Evolutionary conservation across 2,888 invertebrate genomes (phyloP).

Genomic region (Drosophila recens): DNA sequence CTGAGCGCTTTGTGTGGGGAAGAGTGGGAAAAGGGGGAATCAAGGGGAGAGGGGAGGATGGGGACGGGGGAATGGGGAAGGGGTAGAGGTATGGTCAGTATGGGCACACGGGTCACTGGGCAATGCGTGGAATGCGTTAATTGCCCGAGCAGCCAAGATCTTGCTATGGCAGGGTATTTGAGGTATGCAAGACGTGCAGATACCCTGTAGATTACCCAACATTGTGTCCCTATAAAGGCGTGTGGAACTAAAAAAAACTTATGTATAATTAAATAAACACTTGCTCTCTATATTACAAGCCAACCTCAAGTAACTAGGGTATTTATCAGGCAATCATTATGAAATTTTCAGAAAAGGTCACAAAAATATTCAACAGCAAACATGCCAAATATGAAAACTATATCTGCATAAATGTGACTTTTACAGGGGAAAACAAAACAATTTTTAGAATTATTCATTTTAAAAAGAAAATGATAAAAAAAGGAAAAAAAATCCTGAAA

Average conservation of each 20-base stretch:
- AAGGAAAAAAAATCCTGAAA: too few relatives aligned
- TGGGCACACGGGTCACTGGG: conserved; percentile 50
- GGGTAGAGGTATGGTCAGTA: not conserved
- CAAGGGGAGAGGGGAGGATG: not conserved
- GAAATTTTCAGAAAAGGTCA: not conserved
- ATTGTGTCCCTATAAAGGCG: too few relatives aligned
- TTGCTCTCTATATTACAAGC: not conserved
- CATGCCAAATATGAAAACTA: not conserved
- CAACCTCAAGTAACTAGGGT: not conserved
- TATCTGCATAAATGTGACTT: not conserved
- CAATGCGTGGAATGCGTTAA: conserved; percentile 75
- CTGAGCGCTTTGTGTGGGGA: not conserved
- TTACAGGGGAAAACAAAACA: not conserved
- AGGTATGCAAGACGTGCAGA: not conserved
- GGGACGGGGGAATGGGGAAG: not conserved
- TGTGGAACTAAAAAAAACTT: not conserved
- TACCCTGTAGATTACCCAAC: not conserved
- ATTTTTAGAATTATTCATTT: not conserved
- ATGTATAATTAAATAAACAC: not conserved
- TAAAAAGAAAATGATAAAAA: not conserved
- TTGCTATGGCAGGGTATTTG: not conserved
- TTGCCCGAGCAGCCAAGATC: conserved; percentile 55
- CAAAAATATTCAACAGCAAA: not conserved
- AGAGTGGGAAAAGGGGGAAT: not conserved
- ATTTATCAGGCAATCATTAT: not conserved